A percentile compares a stretch with the other conserved stretches of the same genome.
phyloP scores from a whole-genome alignment of 2,888 invertebrate species.

The Neoaliturus tenellus region DNA sequence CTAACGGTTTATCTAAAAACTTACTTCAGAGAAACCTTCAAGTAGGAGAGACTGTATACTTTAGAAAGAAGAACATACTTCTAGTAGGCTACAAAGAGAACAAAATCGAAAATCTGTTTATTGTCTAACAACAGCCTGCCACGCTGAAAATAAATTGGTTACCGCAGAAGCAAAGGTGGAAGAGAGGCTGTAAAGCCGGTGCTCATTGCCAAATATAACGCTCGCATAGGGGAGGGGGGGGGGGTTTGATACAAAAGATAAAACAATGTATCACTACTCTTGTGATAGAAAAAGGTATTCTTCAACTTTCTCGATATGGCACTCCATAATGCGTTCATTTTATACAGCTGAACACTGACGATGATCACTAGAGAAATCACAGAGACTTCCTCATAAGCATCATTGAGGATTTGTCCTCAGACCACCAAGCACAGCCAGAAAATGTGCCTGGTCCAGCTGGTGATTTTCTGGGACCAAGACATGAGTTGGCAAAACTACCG shows the following conservation, averaged over 20 bases:
- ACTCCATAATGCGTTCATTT: slow-evolving; percentile 27
- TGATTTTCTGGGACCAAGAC: slow-evolving; percentile 34
- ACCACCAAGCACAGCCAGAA: not conserved
- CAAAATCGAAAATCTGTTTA: slow-evolving; percentile 47
- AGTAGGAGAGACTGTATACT: slow-evolving; percentile 40
- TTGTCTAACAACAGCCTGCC: slow-evolving; percentile 43
- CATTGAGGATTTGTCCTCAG: not conserved
- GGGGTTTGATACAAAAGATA: slow-evolving; percentile 45
- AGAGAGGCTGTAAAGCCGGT: slow-evolving; percentile 7
- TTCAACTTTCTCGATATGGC: slow-evolving; percentile 46
- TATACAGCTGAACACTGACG: slow-evolving; percentile 42
- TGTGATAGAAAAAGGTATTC: slow-evolving; percentile 51
- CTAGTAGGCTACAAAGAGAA: slow-evolving; percentile 51
- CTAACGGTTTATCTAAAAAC: slow-evolving; percentile 43
- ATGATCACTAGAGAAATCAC: not conserved
- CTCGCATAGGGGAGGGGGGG: slow-evolving; percentile 1
- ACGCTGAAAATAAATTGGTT: slow-evolving; percentile 40
- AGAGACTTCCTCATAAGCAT: not conserved
- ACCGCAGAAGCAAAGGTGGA: slow-evolving; percentile 32
- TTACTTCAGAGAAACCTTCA: slow-evolving; percentile 13
- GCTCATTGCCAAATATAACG: slow-evolving; percentile 4
- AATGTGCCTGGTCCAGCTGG: not conserved
- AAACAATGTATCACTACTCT: slow-evolving; percentile 48
- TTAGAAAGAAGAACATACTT: slow-evolving; percentile 14
- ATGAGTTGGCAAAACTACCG: slow-evolving; percentile 32